A percentile compares a stretch with the other conserved stretches of the same genome.
Conservation (phyloP, 1,140 invertebrate species). For the Drosophila aff. region DNA sequence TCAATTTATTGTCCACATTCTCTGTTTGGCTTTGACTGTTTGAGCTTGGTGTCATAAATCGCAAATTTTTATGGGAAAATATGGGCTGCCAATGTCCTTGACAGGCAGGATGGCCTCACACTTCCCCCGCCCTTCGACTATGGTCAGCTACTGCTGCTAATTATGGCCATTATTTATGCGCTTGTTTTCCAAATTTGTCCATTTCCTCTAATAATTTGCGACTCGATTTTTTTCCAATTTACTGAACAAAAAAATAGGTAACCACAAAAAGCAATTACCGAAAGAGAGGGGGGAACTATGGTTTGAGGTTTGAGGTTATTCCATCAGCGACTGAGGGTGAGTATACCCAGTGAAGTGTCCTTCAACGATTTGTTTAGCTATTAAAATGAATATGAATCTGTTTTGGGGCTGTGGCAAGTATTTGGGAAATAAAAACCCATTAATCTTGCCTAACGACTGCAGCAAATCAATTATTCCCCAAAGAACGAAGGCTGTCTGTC, state of each 20-base stretch:
- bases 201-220: conserved; percentile 54
- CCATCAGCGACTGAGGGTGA: not conserved
- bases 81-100: conserved; percentile 32
- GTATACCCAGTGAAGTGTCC: conserved; percentile 6
- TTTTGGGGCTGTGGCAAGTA: not conserved
- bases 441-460: conserved; percentile 38
- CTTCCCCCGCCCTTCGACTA: not conserved
- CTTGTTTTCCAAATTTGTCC: conserved; percentile 47
- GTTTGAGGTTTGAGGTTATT: conserved; percentile 10
- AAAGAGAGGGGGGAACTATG: not conserved
- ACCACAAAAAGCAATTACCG: conserved; percentile 40
- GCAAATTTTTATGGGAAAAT: conserved; percentile 40
- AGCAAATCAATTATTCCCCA: conserved; percentile 48
- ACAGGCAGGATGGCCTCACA: conserved; percentile 15
- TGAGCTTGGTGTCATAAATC: conserved; percentile 31
- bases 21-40: conserved; percentile 5
- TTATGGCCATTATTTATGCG: conserved; percentile 57
- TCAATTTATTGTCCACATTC: conserved; percentile 26
- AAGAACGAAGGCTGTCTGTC: conserved; percentile 15
- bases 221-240: conserved; percentile 25
- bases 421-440: conserved; percentile 32
- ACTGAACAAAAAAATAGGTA: not conserved
- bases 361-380: conserved; percentile 26
- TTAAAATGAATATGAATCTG: conserved; percentile 23
- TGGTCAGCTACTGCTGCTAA: conserved; percentile 54